phyloP scores from a whole-genome alignment of 2,797 vertebrate species.

The Numenius phaeopus region DNA sequence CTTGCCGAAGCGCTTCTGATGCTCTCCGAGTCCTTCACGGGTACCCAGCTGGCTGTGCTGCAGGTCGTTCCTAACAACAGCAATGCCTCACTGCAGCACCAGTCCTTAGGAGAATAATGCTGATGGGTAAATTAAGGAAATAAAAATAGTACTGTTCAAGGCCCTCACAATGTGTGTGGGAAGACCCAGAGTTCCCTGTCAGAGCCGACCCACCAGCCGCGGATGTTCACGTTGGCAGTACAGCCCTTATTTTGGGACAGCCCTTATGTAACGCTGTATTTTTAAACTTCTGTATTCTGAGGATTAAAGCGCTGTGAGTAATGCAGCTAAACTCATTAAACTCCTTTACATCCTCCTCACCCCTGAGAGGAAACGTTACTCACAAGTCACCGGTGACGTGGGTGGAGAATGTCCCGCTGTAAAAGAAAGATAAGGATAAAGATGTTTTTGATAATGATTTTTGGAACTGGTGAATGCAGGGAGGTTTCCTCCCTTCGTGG shows the following conservation, averaged over 20 bases:
- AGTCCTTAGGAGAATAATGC: background rate
- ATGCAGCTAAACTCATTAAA: slow-evolving; percentile 52
- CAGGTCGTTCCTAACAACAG: background rate
- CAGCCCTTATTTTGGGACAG: slow-evolving; percentile 30
- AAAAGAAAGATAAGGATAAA: background rate
- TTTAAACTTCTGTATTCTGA: slow-evolving; percentile 34
- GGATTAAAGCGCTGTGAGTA: slow-evolving; percentile 34
- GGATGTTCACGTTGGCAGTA: background rate
- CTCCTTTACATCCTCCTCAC: background rate
- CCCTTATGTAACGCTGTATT: slow-evolving; percentile 17
- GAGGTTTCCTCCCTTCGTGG: background rate
- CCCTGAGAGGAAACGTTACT: background rate
- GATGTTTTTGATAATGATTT: background rate
- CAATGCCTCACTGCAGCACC: background rate
- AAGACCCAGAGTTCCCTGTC: slow-evolving; percentile 23
- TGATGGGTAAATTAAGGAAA: background rate
- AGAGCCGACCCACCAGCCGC: background rate
- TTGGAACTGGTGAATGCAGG: background rate
- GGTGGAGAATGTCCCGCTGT: background rate
- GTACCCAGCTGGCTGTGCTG: background rate
- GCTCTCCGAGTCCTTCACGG: background rate
- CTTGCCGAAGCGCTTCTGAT: background rate
- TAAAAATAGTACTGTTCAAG: background rate
- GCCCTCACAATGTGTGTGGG: background rate
- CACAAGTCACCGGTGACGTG: background rate